A percentile compares a stretch with the other conserved stretches of the same genome.
These are phyloP conservation scores for Austrolebias charrua DNA, from an alignment of 2,797 vertebrate species.

Conservation along the genomic window DNA sequence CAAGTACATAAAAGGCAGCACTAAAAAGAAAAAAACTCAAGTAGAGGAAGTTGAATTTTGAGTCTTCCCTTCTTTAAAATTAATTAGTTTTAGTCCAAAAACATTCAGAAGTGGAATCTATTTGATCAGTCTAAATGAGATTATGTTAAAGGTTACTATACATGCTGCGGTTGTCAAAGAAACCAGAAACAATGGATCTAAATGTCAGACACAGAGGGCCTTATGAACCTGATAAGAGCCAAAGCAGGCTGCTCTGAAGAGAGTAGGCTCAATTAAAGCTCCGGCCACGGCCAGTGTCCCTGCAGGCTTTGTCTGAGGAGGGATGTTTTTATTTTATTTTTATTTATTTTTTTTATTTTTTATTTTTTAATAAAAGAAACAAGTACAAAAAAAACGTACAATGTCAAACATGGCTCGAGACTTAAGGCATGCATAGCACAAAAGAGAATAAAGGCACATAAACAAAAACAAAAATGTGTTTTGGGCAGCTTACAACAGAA, in stretches of 20 bases:
- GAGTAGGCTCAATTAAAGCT: not conserved
- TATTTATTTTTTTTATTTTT: too few species aligned
- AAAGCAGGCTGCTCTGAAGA: not conserved
- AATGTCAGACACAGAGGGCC: not conserved
- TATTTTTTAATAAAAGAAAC: too few species aligned
- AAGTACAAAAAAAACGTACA: too few species aligned
- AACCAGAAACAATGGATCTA: constrained; percentile 2
- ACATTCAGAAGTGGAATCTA: not conserved
- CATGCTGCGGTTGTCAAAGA: not conserved
- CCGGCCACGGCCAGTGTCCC: not conserved
- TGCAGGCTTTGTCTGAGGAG: constrained; percentile 3
- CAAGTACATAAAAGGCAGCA: too few species aligned
- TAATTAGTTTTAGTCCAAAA: not conserved
- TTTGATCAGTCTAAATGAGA: not conserved
- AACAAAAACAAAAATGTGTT: too few species aligned
- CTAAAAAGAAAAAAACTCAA: not conserved
- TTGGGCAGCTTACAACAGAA: too few species aligned
- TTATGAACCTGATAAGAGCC: not conserved
- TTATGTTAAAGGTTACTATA: constrained; percentile 1
- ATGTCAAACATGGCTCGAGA: too few species aligned
- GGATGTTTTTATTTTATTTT: too few species aligned
- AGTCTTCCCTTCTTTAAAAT: not conserved
- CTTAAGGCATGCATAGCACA: too few species aligned
- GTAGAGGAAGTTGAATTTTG: not conserved
- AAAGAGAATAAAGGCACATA: too few species aligned